Evolutionary conservation across 2,797 vertebrate genomes (phyloP), one percentile per base, ranked within the genome.

Genomic region (Rhynchonycteris naso): DNA sequence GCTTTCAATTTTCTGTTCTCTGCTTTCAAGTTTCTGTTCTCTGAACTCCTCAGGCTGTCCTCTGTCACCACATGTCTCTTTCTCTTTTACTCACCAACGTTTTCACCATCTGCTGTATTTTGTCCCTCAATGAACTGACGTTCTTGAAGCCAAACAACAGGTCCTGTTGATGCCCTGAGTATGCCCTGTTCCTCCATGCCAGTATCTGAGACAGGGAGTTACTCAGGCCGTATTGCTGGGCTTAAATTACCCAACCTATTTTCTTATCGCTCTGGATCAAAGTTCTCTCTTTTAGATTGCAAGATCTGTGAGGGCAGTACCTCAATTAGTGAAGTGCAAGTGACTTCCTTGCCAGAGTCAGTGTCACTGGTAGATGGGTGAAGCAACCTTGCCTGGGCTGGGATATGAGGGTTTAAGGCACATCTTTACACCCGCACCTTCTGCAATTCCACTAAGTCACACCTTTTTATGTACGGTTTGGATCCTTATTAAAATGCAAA

Each of bases 141-240:
- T 83, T 88, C 81, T 84, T 19, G 33, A 94, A 93, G 69, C 54
- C 90, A 84, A 93, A 93, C 81, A 86, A 24, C 43, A 47, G 63
- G 76, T 72, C n/a, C 50, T 30, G 2, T 12, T 72, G n/a, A n/a
- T n/a, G n/a, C 63, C 13, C 30, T 7, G 43, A 43, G 7, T 5
- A 50, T n/a, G 56, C 43, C 50, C 16, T 7, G 14, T 12, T 30
- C 76, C 26, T 81, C 75, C 65, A 19, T 30, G 78, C 68, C 83
- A 58, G 33, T 56, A 66, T 58, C 88, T 21, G 85, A 54, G 92
- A 50, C 58, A 38, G 14, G 65, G 63, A 35, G 22, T 84, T 76
- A 59, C 65, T 76, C 24, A 47, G 21, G 59, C 59, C 33, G 13
- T 5, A 9, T 8, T 0, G 15, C n/a, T 38, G 14, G 56, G 28